Conservation (phyloP, 2,113 vertebrate genomes). For the Megalops atlanticus region DNA sequence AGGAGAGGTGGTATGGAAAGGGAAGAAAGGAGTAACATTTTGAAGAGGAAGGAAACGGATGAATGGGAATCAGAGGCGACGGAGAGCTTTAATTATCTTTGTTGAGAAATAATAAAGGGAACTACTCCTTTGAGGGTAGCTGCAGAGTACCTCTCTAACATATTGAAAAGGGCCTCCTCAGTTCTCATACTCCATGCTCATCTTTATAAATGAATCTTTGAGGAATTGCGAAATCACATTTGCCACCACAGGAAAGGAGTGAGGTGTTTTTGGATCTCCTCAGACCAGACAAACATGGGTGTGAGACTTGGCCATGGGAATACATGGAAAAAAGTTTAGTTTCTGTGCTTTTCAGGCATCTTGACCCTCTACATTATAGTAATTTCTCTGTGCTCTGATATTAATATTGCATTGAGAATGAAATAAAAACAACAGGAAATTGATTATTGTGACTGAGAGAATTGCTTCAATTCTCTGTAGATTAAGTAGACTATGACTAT, state of each 20-base stretch:
- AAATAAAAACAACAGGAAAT: too few relatives aligned
- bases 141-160: constrained; percentile 67
- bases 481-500: too few relatives aligned
- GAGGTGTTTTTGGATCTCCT: background rate
- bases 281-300: background rate
- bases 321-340: too few relatives aligned
- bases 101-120: background rate
- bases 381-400: too few relatives aligned
- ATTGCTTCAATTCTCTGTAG: too few relatives aligned
- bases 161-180: constrained; percentile 62
- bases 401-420: too few relatives aligned
- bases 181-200: constrained; percentile 20
- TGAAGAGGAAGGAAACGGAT: constrained; percentile 69
- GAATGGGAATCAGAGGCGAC: background rate
- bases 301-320: background rate
- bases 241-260: background rate
- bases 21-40: constrained; percentile 78
- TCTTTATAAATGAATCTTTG: too few relatives aligned
- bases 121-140: too few relatives aligned
- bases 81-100: constrained; percentile 19
- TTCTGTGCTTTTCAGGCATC: too few relatives aligned
- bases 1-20: constrained; percentile 68
- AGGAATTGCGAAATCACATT: too few relatives aligned
- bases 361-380: too few relatives aligned
- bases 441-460: too few relatives aligned